A percentile compares a stretch with the other conserved stretches of the same genome.
Conservation (phyloP, 1,140 invertebrate genomes). For the Radopholus similis region DNA sequence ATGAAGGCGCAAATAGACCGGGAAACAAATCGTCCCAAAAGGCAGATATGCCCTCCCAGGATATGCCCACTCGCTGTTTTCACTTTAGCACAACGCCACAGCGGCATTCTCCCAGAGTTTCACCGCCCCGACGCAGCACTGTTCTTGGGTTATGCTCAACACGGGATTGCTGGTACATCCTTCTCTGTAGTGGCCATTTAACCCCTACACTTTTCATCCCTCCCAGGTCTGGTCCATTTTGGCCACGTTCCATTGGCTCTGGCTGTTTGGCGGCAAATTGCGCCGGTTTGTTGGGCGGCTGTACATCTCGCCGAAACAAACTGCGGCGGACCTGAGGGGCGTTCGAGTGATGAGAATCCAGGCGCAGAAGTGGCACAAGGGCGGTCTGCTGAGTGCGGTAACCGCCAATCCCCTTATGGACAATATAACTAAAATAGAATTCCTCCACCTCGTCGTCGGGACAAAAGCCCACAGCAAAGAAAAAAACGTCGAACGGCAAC, state of each 20-base stretch:
- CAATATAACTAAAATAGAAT: neutral
- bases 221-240: neutral
- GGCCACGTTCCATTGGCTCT: neutral
- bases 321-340: neutral
- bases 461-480: neutral
- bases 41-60: neutral
- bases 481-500: neutral
- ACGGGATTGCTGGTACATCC: neutral
- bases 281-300: neutral
- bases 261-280: neutral
- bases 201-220: neutral
- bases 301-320: neutral
- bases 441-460: neutral
- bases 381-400: neutral
- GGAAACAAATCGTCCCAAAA: neutral
- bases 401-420: neutral
- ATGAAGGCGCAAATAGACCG: neutral
- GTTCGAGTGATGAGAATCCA: neutral
- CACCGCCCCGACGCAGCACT: neutral
- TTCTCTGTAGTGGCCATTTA: neutral
- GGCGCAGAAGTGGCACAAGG: neutral
- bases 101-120: too few species aligned
- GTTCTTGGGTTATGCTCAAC: neutral
- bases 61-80: neutral
- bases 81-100: neutral